Percentiles rank a stretch among this genome's conserved stretches.
phyloP scores from a whole-genome alignment of 2,113 vertebrate genomes.

The Thomomys bottae region DNA sequence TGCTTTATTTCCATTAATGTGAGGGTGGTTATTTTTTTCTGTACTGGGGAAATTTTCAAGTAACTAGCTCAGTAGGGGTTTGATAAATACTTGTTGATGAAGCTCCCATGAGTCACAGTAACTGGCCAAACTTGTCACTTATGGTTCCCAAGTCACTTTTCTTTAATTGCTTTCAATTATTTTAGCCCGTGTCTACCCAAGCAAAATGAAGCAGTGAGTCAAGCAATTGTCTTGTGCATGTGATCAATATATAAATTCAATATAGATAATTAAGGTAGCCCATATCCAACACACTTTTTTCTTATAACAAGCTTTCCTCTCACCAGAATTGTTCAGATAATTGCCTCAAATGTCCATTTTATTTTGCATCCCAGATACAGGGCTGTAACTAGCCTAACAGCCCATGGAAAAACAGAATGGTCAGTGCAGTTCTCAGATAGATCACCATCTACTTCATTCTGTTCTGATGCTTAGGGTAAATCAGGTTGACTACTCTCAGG shows the following conservation, averaged over 20 bases:
- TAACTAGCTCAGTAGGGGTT: background rate
- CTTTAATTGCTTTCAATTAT: conserved; percentile 72
- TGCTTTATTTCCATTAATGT: background rate
- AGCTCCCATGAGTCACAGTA: background rate
- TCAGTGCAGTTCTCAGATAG: background rate
- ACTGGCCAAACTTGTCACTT: conserved; percentile 48
- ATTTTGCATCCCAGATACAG: conserved; percentile 46
- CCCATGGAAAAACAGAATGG: conserved; percentile 38
- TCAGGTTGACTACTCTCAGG: conserved; percentile 13
- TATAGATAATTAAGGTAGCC: conserved; percentile 61
- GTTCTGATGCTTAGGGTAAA: background rate
- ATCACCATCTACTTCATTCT: background rate
- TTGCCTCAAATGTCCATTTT: conserved; percentile 64
- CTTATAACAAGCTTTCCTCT: conserved; percentile 64
- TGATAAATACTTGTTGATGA: conserved; percentile 44
- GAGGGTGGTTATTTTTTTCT: background rate
- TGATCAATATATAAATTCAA: conserved; percentile 76
- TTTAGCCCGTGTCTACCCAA: conserved; percentile 46
- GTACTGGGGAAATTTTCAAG: background rate
- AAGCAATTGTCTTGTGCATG: conserved; percentile 61
- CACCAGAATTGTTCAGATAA: conserved; percentile 68
- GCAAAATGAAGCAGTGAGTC: conserved; percentile 72
- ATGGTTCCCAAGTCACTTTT: conserved; percentile 23
- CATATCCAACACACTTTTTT: conserved; percentile 39
- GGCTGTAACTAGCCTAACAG: conserved; percentile 32